Evolutionary conservation across 2,113 vertebrate species (phyloP).

Genomic region (Cinclus cinclus): DNA sequence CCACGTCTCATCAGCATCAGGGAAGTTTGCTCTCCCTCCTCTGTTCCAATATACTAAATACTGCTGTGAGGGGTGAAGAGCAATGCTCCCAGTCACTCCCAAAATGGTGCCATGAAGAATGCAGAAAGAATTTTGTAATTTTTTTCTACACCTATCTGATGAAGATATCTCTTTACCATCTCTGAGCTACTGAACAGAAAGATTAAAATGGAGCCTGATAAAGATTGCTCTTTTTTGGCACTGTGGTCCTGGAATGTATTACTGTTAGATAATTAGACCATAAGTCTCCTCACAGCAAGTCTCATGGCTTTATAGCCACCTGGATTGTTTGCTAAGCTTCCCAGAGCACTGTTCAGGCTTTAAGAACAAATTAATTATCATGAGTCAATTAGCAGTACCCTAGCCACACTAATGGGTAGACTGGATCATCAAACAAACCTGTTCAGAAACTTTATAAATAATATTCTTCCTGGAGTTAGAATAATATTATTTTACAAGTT

Average conservation of each 20-base stretch:
- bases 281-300: neutral
- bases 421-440: neutral
- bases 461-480: neutral
- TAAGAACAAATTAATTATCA: slow-evolving; percentile 22
- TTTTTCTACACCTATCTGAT: neutral
- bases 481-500: neutral
- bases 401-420: neutral
- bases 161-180: neutral
- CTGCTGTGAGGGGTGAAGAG: neutral
- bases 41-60: neutral
- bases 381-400: neutral
- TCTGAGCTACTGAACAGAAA: neutral
- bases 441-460: neutral
- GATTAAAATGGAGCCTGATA: neutral
- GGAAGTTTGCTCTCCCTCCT: neutral
- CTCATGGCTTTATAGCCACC: neutral
- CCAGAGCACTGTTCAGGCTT: neutral
- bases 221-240: neutral
- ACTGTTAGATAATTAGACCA: neutral
- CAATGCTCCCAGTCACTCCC: neutral
- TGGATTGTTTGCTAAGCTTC: slow-evolving; percentile 6
- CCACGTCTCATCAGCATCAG: neutral
- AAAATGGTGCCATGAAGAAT: neutral
- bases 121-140: neutral
- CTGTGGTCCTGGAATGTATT: neutral